phyloP scores from a whole-genome alignment of 2,888 invertebrate genomes.

The Parthenolecanium corni region DNA sequence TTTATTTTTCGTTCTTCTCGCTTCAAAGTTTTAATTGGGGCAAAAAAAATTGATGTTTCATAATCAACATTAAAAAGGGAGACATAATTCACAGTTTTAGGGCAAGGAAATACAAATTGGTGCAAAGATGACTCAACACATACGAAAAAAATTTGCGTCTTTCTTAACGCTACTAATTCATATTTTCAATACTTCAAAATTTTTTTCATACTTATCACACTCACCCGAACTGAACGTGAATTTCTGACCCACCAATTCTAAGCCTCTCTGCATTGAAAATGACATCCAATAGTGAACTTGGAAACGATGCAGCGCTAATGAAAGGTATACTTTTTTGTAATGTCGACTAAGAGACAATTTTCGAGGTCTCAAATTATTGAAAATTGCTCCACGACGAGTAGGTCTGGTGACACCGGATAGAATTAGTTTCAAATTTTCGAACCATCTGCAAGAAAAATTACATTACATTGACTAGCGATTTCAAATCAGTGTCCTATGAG shows the following conservation, averaged over 20 bases:
- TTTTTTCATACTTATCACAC: too few species aligned
- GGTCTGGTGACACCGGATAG: slow-evolving; percentile 84
- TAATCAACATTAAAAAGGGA: too few species aligned
- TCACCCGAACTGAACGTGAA: slow-evolving; percentile 63
- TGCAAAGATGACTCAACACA: too few species aligned
- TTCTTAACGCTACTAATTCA: not conserved
- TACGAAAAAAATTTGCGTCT: not conserved
- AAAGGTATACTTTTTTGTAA: slow-evolving; percentile 72
- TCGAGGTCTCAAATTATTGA: slow-evolving; percentile 67
- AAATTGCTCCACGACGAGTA: slow-evolving; percentile 79
- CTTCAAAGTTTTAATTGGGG: too few species aligned
- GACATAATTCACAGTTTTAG: too few species aligned
- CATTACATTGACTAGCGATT: too few species aligned
- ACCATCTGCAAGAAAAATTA: slow-evolving; percentile 69
- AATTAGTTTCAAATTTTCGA: slow-evolving; percentile 87
- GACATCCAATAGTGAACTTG: slow-evolving; percentile 94
- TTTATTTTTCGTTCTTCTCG: too few species aligned
- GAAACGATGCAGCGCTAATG: slow-evolving; percentile 68
- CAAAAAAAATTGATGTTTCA: too few species aligned
- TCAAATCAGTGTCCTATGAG: not conserved
- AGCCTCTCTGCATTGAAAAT: slow-evolving; percentile 84
- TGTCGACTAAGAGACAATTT: slow-evolving; percentile 89
- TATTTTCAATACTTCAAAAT: too few species aligned
- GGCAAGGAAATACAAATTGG: too few species aligned
- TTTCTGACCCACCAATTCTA: slow-evolving; percentile 69